phyloP scores from a whole-genome alignment of 2,888 invertebrate species.

The Drosophila subquinaria region DNA sequence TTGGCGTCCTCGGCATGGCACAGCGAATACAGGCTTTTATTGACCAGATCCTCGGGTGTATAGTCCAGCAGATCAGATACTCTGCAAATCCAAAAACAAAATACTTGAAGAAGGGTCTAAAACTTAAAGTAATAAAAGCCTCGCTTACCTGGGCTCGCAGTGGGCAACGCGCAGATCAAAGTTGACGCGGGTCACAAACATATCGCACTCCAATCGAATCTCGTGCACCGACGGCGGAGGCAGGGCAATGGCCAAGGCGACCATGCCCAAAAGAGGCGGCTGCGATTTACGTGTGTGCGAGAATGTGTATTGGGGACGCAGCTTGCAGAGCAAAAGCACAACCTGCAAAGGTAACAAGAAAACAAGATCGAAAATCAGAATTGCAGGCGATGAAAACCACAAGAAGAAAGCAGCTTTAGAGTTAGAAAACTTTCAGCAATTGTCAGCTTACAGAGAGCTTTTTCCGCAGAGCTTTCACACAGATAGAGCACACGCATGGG shows the following conservation, averaged over 20 bases:
- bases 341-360: conserved; percentile 88
- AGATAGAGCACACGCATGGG: background rate
- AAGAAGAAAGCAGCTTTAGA: conserved; percentile 2
- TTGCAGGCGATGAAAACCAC: background rate
- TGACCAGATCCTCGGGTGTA: conserved; percentile 96
- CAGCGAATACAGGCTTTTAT: conserved; percentile 96
- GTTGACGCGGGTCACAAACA: conserved; percentile 98
- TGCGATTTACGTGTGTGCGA: conserved; percentile 95
- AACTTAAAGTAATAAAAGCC: rapidly evolving
- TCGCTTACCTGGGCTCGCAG: conserved; percentile 95
- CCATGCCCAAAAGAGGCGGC: conserved; percentile 96
- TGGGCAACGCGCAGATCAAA: conserved; percentile 98
- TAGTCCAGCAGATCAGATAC: conserved; percentile 97
- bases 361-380: conserved; percentile 5
- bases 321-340: conserved; percentile 95
- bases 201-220: conserved; percentile 96
- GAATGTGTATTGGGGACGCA: conserved; percentile 97
- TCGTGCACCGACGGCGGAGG: conserved; percentile 99
- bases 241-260: conserved; percentile 97
- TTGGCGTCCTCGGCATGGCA: conserved; percentile 98
- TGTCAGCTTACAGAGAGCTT: conserved; percentile 23
- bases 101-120: background rate
- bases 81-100: conserved; percentile 86
- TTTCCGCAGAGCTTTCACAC: conserved; percentile 17
- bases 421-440: conserved; percentile 18